These are phyloP conservation scores for Gallinago solitaria DNA, from an alignment of 2,797 vertebrate species.

Conservation along the genomic window DNA sequence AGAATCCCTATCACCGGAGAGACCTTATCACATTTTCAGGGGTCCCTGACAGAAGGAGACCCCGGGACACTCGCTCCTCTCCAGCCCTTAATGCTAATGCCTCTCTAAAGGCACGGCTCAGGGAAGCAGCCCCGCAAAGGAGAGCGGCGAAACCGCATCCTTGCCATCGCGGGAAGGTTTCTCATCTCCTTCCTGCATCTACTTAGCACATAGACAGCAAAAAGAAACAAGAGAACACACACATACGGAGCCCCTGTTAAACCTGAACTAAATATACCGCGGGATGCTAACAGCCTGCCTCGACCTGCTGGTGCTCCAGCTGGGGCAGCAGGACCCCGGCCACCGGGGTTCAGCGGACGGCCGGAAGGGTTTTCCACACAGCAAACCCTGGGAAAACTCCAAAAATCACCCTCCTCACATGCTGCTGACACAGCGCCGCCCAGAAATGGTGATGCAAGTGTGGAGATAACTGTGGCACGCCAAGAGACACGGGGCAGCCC, in stretches of 20 bases:
- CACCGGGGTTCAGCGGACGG: accelerated
- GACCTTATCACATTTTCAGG: background rate
- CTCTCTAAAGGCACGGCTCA: background rate
- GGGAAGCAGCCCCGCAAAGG: background rate
- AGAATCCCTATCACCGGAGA: background rate
- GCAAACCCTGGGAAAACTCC: background rate
- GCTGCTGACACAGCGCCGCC: background rate
- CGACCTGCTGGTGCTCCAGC: background rate
- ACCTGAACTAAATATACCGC: constrained; percentile 39
- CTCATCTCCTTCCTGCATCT: constrained; percentile 42
- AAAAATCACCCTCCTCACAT: background rate
- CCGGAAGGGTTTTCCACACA: background rate
- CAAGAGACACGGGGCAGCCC: background rate
- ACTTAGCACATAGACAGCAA: constrained; percentile 47
- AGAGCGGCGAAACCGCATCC: background rate
- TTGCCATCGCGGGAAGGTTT: background rate
- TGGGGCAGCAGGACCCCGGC: background rate
- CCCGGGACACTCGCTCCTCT: background rate
- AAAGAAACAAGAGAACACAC: constrained; percentile 42
- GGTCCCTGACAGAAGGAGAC: background rate
- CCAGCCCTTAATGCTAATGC: background rate
- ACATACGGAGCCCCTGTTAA: constrained; percentile 34
- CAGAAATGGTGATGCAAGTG: background rate
- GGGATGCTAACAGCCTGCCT: constrained; percentile 40
- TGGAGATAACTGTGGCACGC: background rate